A percentile compares a stretch with the other conserved stretches of the same genome.
Evolutionary conservation across 2,113 vertebrate species (phyloP).

Genomic region (Furnarius figulus): DNA sequence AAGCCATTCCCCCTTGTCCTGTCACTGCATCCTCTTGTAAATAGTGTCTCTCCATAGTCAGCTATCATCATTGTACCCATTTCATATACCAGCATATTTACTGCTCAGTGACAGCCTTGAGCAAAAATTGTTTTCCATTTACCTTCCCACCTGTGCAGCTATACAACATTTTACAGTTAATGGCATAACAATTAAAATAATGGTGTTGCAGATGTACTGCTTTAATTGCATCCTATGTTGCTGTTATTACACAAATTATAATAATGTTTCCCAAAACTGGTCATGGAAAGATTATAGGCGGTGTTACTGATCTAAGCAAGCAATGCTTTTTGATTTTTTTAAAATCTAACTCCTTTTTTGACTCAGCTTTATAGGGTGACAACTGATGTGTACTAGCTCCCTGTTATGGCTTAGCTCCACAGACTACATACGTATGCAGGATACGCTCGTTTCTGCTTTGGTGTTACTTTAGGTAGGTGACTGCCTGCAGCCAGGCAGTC

Average conservation of each 20-base stretch:
- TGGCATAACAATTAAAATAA: constrained; percentile 23
- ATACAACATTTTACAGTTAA: constrained; percentile 32
- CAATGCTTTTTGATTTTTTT: not conserved
- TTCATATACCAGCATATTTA: not conserved
- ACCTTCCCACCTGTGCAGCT: not conserved
- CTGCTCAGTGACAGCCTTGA: not conserved
- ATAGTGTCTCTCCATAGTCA: not conserved
- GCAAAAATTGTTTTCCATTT: not conserved
- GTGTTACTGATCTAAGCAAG: not conserved
- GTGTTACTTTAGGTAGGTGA: not conserved
- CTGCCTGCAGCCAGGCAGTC: not conserved
- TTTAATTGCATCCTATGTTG: constrained; percentile 2
- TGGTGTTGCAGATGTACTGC: not conserved
- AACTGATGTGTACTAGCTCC: not conserved
- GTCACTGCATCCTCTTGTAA: not conserved
- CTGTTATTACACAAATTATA: constrained; percentile 8
- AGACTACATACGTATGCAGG: too few relatives aligned
- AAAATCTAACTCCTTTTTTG: not conserved
- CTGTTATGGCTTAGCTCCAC: not conserved
- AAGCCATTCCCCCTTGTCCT: not conserved
- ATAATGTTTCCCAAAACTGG: not conserved
- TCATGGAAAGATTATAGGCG: not conserved
- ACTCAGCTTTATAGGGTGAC: not conserved
- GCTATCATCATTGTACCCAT: not conserved
- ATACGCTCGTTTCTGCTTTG: rapidly evolving